A percentile compares a stretch with the other conserved stretches of the same genome.
These are phyloP conservation scores for Meloidogyne floridensis DNA, from an alignment of 1,140 invertebrate species.

Conservation along the genomic window DNA sequence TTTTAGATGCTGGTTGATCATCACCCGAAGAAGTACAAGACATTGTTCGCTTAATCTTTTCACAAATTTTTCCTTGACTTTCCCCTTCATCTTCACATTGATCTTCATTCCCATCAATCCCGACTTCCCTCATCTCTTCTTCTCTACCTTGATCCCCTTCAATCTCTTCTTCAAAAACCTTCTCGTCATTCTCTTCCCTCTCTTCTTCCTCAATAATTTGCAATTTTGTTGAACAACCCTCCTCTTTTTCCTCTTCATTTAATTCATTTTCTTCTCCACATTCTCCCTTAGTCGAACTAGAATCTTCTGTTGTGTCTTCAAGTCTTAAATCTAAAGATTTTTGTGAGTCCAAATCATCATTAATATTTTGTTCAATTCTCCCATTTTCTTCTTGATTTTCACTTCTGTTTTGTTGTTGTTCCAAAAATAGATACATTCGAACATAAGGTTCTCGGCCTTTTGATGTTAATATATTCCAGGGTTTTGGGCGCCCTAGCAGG, in stretches of 20 bases:
- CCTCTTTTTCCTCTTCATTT: background rate
- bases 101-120: background rate
- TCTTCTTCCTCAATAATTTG: background rate
- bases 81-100: background rate
- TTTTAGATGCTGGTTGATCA: background rate
- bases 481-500: conserved; percentile 87
- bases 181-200: background rate
- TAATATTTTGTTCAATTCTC: background rate
- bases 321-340: background rate
- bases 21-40: background rate
- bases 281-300: too few relatives aligned
- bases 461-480: conserved; percentile 95
- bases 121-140: background rate
- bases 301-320: background rate
- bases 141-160: background rate
- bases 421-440: conserved; percentile 95
- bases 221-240: background rate
- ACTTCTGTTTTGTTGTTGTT: conserved; percentile 71
- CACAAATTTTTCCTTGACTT: too few relatives aligned
- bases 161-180: background rate
- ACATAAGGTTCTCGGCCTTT: conserved; percentile 96
- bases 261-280: too few relatives aligned
- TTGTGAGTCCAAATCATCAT: conserved; percentile 6
- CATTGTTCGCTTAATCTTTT: background rate
- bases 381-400: conserved; percentile 12